Percentiles rank a stretch among this genome's conserved stretches.
Conservation (phyloP, 2,113 vertebrate species). For the Accipiter cooperii region DNA sequence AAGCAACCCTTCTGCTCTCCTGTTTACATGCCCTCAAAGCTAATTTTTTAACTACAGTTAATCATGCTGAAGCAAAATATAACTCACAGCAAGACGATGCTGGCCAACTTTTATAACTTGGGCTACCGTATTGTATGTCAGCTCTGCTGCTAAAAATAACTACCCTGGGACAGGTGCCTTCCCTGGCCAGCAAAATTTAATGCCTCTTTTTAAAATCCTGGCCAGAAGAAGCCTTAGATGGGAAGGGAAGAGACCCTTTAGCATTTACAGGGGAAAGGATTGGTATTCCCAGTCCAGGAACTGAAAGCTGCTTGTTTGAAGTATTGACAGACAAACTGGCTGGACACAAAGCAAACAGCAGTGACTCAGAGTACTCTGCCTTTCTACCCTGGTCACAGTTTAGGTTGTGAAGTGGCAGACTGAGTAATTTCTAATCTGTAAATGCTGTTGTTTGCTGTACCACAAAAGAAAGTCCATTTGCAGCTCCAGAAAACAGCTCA, state of each 20-base stretch:
- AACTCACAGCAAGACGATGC: not conserved
- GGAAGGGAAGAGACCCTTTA: not conserved
- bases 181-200: conserved; percentile 28
- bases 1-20: conserved; percentile 35
- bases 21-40: conserved; percentile 37
- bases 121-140: conserved; percentile 28
- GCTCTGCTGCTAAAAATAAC: conserved; percentile 20
- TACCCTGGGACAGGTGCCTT: conserved; percentile 17
- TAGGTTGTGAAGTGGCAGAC: not conserved
- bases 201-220: not conserved
- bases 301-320: not conserved
- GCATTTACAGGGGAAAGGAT: not conserved
- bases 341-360: not conserved
- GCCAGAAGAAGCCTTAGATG: not conserved
- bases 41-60: conserved; percentile 58
- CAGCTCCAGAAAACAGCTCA: not conserved
- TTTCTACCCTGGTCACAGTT: not conserved
- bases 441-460: not conserved
- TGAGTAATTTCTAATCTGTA: not conserved
- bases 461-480: not conserved
- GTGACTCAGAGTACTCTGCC: not conserved
- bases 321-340: not conserved
- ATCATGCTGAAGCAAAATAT: conserved; percentile 40
- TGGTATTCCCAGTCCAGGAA: not conserved
- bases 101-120: conserved; percentile 18